Percentiles rank a stretch among this genome's conserved stretches.
phyloP scores from a whole-genome alignment of 2,797 vertebrate genomes.

The Telmatherina bonti region DNA sequence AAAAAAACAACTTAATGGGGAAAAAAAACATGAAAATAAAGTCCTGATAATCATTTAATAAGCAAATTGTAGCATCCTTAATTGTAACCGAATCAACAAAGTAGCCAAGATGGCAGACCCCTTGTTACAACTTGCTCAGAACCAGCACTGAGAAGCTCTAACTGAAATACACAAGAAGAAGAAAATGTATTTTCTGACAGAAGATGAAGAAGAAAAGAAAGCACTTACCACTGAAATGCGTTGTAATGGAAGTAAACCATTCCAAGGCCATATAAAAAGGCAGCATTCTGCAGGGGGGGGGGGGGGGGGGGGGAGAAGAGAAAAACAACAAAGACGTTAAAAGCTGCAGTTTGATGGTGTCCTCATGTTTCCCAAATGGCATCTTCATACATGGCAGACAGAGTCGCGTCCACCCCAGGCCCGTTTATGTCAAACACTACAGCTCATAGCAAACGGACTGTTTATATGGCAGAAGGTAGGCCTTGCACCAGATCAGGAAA shows the following conservation, averaged over 20 bases:
- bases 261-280: conserved; percentile 99
- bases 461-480: conserved; percentile 1
- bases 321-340: conserved; percentile 11
- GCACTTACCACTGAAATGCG: conserved; percentile 98
- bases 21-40: too few relatives aligned
- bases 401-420: too few relatives aligned
- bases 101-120: too few relatives aligned
- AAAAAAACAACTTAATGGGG: too few relatives aligned
- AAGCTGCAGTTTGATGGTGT: too few relatives aligned
- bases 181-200: background rate
- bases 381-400: background rate
- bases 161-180: background rate
- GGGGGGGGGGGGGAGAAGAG: too few relatives aligned
- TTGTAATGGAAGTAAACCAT: conserved; percentile 99
- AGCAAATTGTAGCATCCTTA: too few relatives aligned
- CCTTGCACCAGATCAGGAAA: conserved; percentile 6
- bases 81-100: too few relatives aligned
- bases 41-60: too few relatives aligned
- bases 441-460: background rate
- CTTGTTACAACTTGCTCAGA: background rate
- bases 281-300: conserved; percentile 92
- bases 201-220: background rate
- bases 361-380: background rate
- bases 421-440: background rate
- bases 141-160: background rate